Conservation (phyloP, 2,888 invertebrate species). For the Acrobasis suavella region DNA sequence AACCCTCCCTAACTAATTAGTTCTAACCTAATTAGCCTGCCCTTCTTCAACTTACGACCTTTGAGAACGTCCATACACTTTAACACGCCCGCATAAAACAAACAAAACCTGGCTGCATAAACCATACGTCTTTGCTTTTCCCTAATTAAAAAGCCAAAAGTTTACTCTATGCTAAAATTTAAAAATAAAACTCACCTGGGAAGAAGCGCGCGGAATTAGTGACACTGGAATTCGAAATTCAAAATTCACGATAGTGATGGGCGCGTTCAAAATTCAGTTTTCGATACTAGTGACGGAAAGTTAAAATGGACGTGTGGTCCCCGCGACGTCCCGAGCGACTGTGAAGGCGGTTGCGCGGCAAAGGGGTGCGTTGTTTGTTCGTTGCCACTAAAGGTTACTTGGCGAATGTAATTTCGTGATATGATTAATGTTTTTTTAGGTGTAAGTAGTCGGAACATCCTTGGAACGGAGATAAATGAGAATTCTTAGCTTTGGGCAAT, state of each 20-base stretch:
- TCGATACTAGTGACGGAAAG: constrained; percentile 32
- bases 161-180: constrained; percentile 5
- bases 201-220: constrained; percentile 14
- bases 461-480: constrained; percentile 14
- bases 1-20: constrained; percentile 61
- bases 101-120: constrained; percentile 23
- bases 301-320: constrained; percentile 51
- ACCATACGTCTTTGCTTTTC: neutral
- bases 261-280: constrained; percentile 37
- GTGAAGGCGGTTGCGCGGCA: constrained; percentile 45
- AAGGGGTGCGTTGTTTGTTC: constrained; percentile 32
- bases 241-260: constrained; percentile 43
- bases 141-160: constrained; percentile 20
- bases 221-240: constrained; percentile 40
- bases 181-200: constrained; percentile 27
- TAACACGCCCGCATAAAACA: constrained; percentile 30
- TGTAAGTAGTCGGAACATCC: constrained; percentile 20
- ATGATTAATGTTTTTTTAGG: constrained; percentile 30
- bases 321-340: constrained; percentile 50
- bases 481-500: constrained; percentile 27
- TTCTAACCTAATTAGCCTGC: constrained; percentile 71
- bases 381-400: constrained; percentile 27
- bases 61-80: constrained; percentile 30
- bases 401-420: constrained; percentile 27
- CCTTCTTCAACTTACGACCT: constrained; percentile 46